phyloP scores from a whole-genome alignment of 2,797 vertebrate genomes.

The Xyrichtys novacula region DNA sequence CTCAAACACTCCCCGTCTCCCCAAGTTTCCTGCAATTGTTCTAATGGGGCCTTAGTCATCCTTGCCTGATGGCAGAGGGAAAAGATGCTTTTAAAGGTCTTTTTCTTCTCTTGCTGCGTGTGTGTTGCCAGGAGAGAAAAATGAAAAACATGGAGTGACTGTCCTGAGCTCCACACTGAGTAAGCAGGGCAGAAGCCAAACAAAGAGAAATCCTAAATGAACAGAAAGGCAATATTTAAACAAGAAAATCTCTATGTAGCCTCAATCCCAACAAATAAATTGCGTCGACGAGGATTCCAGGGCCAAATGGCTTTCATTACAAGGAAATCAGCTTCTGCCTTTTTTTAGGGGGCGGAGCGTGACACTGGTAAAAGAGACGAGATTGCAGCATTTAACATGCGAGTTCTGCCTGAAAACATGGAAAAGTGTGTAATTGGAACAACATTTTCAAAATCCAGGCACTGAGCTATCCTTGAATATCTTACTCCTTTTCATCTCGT shows the following conservation, averaged over 20 bases:
- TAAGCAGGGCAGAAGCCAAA: slow-evolving; percentile 66
- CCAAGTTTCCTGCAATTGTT: slow-evolving; percentile 88
- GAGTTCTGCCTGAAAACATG: slow-evolving; percentile 79
- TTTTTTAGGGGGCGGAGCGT: slow-evolving; percentile 67
- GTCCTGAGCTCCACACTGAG: slow-evolving; percentile 66
- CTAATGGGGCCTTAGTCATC: slow-evolving; percentile 83
- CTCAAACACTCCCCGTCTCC: slow-evolving; percentile 83
- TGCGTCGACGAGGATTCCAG: slow-evolving; percentile 54
- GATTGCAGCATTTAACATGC: slow-evolving; percentile 78
- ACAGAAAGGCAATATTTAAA: slow-evolving; percentile 79
- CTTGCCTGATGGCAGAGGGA: slow-evolving; percentile 77
- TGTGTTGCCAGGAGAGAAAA: slow-evolving; percentile 75
- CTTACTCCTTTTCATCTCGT: slow-evolving; percentile 77
- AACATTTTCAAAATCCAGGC: slow-evolving; percentile 72
- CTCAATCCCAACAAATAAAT: slow-evolving; percentile 72
- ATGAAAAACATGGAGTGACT: slow-evolving; percentile 78
- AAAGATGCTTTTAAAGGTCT: slow-evolving; percentile 79
- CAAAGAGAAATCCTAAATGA: slow-evolving; percentile 68
- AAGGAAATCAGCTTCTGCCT: slow-evolving; percentile 75
- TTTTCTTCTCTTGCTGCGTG: slow-evolving; percentile 62
- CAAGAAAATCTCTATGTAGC: slow-evolving; percentile 47
- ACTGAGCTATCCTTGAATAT: slow-evolving; percentile 71
- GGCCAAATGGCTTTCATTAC: slow-evolving; percentile 77
- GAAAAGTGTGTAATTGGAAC: slow-evolving; percentile 82
- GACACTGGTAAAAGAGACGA: slow-evolving; percentile 67